A percentile compares a stretch with the other conserved stretches of the same genome.
phyloP scores from a whole-genome alignment of 2,888 invertebrate species.

The Oxyscelio sp. region DNA sequence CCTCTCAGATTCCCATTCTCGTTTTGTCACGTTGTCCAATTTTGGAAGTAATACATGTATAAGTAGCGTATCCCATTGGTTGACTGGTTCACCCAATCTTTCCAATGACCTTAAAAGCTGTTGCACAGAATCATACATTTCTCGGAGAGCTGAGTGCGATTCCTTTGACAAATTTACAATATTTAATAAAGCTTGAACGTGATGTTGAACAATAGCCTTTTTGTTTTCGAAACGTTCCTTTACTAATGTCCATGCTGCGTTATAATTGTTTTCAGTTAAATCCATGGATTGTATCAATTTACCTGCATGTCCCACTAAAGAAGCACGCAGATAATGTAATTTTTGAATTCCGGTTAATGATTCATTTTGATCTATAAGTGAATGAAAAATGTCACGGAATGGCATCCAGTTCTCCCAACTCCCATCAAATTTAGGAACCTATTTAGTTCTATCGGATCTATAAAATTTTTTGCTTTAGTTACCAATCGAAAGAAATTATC shows the following conservation, averaged over 20 bases:
- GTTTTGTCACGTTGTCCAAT: background rate
- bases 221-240: slow-evolving; percentile 41
- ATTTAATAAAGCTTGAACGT: slow-evolving; percentile 38
- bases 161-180: slow-evolving; percentile 38
- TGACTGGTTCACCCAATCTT: slow-evolving; percentile 17
- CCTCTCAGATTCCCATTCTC: slow-evolving; percentile 19
- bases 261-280: too few relatives aligned
- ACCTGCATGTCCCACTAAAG: slow-evolving; percentile 23
- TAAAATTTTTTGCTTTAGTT: too few relatives aligned
- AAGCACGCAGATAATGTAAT: slow-evolving; percentile 38
- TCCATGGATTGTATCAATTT: slow-evolving; percentile 43
- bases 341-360: slow-evolving; percentile 55
- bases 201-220: too few relatives aligned
- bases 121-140: slow-evolving; percentile 23
- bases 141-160: slow-evolving; percentile 22
- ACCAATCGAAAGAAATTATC: too few relatives aligned
- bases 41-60: slow-evolving; percentile 6
- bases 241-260: slow-evolving; percentile 25
- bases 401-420: slow-evolving; percentile 61
- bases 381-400: too few relatives aligned
- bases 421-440: too few relatives aligned
- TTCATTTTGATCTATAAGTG: slow-evolving; percentile 61
- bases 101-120: slow-evolving; percentile 25
- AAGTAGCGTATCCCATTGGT: slow-evolving; percentile 30
- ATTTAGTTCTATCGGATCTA: too few relatives aligned